Percentiles rank a stretch among this genome's conserved stretches.
These are phyloP conservation scores for Maniola jurtina DNA, from an alignment of 1,140 invertebrate species.

Conservation along the genomic window DNA sequence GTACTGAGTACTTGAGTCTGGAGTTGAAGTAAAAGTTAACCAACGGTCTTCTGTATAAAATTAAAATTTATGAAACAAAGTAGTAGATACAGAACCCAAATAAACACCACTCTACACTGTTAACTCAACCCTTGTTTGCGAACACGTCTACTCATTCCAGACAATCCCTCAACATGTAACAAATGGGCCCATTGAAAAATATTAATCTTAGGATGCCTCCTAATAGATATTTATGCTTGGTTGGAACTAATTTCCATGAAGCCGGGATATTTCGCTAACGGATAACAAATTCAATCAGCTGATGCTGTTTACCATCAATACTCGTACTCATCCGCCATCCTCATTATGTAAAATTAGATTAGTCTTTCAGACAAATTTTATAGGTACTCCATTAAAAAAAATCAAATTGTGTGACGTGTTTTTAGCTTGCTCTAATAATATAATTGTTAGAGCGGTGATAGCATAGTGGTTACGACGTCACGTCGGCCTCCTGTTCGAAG, in stretches of 20 bases:
- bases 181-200: slow-evolving; percentile 69
- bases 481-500: too few species aligned
- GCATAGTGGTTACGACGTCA: too few species aligned
- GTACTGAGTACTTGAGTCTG: too few species aligned
- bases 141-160: slow-evolving; percentile 40
- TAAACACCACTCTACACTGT: slow-evolving; percentile 31
- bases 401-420: too few species aligned
- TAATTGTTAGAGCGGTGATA: too few species aligned
- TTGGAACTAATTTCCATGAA: slow-evolving; percentile 66
- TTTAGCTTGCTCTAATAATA: too few species aligned
- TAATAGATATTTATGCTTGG: slow-evolving; percentile 76
- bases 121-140: slow-evolving; percentile 66
- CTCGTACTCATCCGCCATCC: slow-evolving; percentile 41
- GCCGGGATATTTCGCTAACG: slow-evolving; percentile 39
- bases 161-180: slow-evolving; percentile 62
- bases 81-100: slow-evolving; percentile 35
- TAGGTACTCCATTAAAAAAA: neutral
- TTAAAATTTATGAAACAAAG: neutral
- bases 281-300: slow-evolving; percentile 61
- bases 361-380: neutral
- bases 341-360: slow-evolving; percentile 43
- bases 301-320: slow-evolving; percentile 59
- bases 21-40: too few species aligned
- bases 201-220: slow-evolving; percentile 62
- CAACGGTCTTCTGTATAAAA: neutral